phyloP scores from a whole-genome alignment of 2,888 invertebrate genomes.

The Protonemura montana region DNA sequence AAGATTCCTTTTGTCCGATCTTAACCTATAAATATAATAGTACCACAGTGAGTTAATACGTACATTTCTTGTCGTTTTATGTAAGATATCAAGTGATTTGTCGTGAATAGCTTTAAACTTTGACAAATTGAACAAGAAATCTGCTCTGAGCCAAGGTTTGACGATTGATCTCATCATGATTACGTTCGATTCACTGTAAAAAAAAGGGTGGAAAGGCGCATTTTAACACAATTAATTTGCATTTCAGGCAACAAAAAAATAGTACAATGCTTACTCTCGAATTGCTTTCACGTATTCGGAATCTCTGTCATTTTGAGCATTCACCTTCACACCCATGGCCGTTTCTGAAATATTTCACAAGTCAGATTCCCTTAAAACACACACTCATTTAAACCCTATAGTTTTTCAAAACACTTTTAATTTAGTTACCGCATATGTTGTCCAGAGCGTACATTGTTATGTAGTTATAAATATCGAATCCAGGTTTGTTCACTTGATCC shows the following conservation, averaged over 20 bases:
- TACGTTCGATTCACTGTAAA: neutral
- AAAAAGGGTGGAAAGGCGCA: neutral
- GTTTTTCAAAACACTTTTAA: no score
- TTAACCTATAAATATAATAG: no score
- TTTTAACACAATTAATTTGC: neutral
- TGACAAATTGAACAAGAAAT: slow-evolving; percentile 3
- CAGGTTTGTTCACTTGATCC: slow-evolving; percentile 57
- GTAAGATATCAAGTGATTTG: neutral
- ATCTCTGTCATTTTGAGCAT: neutral
- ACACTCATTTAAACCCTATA: neutral
- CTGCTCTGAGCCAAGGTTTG: neutral
- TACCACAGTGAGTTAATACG: no score
- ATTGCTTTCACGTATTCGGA: neutral
- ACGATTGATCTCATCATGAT: neutral
- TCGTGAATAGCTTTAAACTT: neutral
- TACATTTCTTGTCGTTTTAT: neutral
- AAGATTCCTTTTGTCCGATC: no score
- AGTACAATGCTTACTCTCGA: neutral
- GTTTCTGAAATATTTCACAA: neutral
- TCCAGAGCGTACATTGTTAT: slow-evolving; percentile 69
- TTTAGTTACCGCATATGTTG: slow-evolving; percentile 66
- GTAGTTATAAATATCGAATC: slow-evolving; percentile 68
- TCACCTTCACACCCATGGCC: neutral
- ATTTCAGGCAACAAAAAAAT: neutral
- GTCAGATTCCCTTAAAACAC: neutral